These are phyloP conservation scores for Leucopternis melanops DNA, from an alignment of 2,113 vertebrate genomes.

Conservation along the genomic window DNA sequence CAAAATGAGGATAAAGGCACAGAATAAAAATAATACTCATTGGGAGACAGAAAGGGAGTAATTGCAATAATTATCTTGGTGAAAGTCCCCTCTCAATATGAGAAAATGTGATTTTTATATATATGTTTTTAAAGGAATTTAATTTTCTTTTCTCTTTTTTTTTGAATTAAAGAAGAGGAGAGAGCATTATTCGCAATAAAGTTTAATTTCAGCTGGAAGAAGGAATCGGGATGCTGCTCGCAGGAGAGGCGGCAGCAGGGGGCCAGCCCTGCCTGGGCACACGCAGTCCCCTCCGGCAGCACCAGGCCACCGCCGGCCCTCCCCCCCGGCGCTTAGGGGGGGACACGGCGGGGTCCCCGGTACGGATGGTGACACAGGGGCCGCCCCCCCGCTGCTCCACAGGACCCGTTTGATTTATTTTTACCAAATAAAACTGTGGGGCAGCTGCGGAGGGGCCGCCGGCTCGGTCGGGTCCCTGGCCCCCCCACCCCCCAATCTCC, in stretches of 20 bases:
- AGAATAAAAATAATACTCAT: background rate
- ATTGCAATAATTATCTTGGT: background rate
- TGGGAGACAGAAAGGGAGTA: background rate
- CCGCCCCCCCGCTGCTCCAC: background rate
- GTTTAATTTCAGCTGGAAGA: background rate
- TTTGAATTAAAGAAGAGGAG: background rate
- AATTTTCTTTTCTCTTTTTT: background rate
- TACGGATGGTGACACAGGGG: rapidly evolving
- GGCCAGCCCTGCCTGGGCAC: background rate
- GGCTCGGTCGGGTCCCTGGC: rapidly evolving
- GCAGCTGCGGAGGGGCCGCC: too few relatives aligned
- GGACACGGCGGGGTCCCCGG: background rate
- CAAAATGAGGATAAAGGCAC: background rate
- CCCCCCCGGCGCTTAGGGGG: too few relatives aligned
- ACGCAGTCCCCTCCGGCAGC: rapidly evolving
- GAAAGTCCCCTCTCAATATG: background rate
- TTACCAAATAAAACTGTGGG: background rate
- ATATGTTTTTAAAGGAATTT: background rate
- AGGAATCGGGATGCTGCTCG: background rate
- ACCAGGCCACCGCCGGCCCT: background rate
- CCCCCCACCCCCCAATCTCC: background rate
- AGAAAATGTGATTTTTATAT: conserved; percentile 28
- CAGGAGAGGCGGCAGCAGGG: background rate
- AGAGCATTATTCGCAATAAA: background rate
- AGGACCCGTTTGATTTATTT: background rate